phyloP scores from a whole-genome alignment of 1,140 invertebrate genomes.

The Tyrophagus putrescentiae region DNA sequence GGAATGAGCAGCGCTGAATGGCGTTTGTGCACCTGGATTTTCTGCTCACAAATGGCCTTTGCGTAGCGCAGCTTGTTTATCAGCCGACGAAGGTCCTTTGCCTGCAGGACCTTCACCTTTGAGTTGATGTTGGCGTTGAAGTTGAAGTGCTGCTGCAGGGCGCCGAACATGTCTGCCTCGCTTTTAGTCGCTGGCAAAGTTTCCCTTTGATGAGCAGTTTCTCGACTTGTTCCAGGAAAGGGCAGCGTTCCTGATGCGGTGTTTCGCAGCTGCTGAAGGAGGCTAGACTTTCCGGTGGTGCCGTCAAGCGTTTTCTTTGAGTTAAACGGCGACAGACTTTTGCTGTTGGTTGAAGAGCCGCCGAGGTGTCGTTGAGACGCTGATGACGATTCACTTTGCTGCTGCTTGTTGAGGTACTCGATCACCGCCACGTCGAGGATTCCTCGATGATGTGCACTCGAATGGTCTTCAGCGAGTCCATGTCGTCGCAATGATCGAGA shows the following conservation, averaged over 20 bases:
- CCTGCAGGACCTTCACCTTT: not conserved
- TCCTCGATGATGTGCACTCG: not conserved
- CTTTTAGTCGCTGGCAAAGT: not conserved
- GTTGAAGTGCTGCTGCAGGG: too few species aligned
- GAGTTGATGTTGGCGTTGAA: not conserved
- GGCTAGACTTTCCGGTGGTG: not conserved
- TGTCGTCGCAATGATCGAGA: constrained; percentile 2
- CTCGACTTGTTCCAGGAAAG: not conserved
- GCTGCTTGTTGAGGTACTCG: not conserved
- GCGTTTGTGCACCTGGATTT: not conserved
- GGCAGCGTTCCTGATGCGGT: not conserved
- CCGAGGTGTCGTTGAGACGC: not conserved
- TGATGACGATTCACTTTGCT: not conserved
- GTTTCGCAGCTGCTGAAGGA: not conserved
- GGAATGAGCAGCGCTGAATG: not conserved
- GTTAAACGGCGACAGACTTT: not conserved
- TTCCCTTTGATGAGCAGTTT: not conserved
- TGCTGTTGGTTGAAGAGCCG: not conserved
- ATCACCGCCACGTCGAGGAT: constrained; percentile 11
- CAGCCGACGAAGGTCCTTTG: not conserved
- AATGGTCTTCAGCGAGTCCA: not conserved
- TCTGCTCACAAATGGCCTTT: constrained; percentile 8
- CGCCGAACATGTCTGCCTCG: not conserved
- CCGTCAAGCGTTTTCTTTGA: not conserved
- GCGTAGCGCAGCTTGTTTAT: not conserved